Base-by-base conservation (phyloP, 2,888 invertebrate species). In the Hyalella azteca region DNA sequence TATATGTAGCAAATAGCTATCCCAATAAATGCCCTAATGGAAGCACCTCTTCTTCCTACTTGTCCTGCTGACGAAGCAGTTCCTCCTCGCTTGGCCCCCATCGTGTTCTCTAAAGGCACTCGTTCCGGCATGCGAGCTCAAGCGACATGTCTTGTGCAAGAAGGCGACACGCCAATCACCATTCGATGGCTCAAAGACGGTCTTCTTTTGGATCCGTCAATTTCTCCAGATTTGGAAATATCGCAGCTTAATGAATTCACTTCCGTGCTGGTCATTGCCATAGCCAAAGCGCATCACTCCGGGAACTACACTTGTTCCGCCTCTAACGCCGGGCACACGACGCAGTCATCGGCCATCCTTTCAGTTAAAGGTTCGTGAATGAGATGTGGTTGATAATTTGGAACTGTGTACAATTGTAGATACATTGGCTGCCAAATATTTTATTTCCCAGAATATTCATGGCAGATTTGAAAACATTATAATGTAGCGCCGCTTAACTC, bases 271-370 rank as follows among this genome's bases (percentile, higher is more conserved):
- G 89, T 88, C 87, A 90, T 90, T 85, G 87, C 88, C 82, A 88
- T 88, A 82, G 90, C 90, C 79, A 88, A 89, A 79, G 90, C 90
- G 9, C 87, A 87, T 79, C 88, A 89, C 86, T 87, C 89, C 80
- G 90, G 90, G 82, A 89, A 89, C 88, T 90, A 90, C 87, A 90
- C 89, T 77, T 90, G 90, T 86, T 87, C 88, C 59, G 90, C 89
- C 78, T 88, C 87, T 87, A 90, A 90, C 87, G 88, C 88, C 78
- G 89, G 89, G 78, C 89, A 89, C 80, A 87, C 87, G 85, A 87
- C 88, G 66, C 87, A 88, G 49, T 88, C 88, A 87, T 88, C 89
- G 77, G 89, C 89, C 77, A 86, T 87, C 80, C 88, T 90, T 81
- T 87, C 89, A 86, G 90, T 90, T 85, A 89, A 78, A 80, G 80